Percentiles rank a stretch among this genome's conserved stretches.
Conservation (phyloP, 2,113 vertebrate genomes). For the Thomomys bottae region DNA sequence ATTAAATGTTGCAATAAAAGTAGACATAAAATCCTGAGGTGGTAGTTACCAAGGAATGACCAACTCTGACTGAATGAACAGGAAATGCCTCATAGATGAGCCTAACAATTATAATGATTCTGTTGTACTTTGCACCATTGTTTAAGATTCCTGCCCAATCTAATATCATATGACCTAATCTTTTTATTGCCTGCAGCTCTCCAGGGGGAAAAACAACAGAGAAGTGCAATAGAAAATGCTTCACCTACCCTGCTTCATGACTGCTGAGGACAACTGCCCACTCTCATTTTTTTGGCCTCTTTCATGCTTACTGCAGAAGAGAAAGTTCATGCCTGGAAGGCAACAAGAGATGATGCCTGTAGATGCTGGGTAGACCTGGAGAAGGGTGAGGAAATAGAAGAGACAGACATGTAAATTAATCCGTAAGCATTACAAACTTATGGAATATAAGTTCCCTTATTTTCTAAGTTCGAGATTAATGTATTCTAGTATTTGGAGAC, state of each 20-base stretch:
- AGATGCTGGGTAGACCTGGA: not conserved
- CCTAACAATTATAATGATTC: slow-evolving; percentile 9
- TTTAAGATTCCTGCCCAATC: slow-evolving; percentile 10
- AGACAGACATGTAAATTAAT: too few species aligned
- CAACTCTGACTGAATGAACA: slow-evolving; percentile 16
- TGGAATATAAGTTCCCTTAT: too few species aligned
- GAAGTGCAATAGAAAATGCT: not conserved
- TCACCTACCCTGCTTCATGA: not conserved
- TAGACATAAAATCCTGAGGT: slow-evolving; percentile 47
- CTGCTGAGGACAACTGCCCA: not conserved
- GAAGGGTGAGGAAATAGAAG: not conserved
- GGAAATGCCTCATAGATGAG: slow-evolving; percentile 53
- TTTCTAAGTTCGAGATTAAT: too few species aligned
- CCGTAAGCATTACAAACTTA: too few species aligned
- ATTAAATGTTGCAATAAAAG: slow-evolving; percentile 58
- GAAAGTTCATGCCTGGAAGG: not conserved
- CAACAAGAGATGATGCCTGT: not conserved
- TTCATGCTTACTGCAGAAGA: rapidly evolving
- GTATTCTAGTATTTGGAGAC: too few species aligned
- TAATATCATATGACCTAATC: slow-evolving; percentile 14
- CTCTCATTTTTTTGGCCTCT: not conserved
- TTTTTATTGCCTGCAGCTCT: not conserved
- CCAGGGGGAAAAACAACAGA: not conserved
- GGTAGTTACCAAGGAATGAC: slow-evolving; percentile 42
- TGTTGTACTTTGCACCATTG: slow-evolving; percentile 13